These are phyloP conservation scores for Otolemur crassicaudatus DNA, from an alignment of 2,797 vertebrate genomes.

Conservation along the genomic window DNA sequence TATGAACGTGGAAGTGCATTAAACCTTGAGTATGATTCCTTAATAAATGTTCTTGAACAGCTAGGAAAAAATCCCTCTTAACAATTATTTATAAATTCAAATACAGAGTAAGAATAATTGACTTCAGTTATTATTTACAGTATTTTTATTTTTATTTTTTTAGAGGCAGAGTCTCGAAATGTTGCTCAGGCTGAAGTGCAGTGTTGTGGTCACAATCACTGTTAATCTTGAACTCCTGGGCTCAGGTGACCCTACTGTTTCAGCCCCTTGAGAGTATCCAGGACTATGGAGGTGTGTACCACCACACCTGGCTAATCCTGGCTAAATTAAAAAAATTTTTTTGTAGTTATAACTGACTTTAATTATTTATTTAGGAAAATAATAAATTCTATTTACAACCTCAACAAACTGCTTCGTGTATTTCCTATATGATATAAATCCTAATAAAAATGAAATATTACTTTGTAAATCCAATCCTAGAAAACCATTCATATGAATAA, in stretches of 20 bases:
- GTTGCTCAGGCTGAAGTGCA: not conserved
- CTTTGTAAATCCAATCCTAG: slow-evolving; percentile 41
- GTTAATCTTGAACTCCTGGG: not conserved
- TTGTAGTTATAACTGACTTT: not conserved
- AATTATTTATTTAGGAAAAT: slow-evolving; percentile 15
- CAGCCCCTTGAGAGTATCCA: not conserved
- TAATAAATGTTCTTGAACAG: slow-evolving; percentile 24
- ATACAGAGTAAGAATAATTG: slow-evolving; percentile 7
- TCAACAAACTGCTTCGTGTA: slow-evolving; percentile 36
- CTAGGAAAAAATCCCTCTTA: not conserved
- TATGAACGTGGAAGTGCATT: slow-evolving; percentile 36
- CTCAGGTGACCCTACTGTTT: not conserved
- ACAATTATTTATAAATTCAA: slow-evolving; percentile 37
- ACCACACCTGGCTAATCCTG: not conserved
- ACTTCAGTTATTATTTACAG: not conserved
- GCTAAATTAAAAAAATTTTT: not conserved
- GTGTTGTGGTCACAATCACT: not conserved
- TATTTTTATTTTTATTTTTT: not conserved
- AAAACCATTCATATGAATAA: not conserved
- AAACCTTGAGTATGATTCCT: not conserved
- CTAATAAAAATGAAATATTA: slow-evolving; percentile 44
- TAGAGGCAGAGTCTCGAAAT: not conserved
- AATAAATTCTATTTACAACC: slow-evolving; percentile 6
- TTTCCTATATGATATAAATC: slow-evolving; percentile 44
- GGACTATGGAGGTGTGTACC: not conserved